These are phyloP conservation scores for Mareca strepera DNA, from an alignment of 2,797 vertebrate genomes.

Conservation along the genomic window DNA sequence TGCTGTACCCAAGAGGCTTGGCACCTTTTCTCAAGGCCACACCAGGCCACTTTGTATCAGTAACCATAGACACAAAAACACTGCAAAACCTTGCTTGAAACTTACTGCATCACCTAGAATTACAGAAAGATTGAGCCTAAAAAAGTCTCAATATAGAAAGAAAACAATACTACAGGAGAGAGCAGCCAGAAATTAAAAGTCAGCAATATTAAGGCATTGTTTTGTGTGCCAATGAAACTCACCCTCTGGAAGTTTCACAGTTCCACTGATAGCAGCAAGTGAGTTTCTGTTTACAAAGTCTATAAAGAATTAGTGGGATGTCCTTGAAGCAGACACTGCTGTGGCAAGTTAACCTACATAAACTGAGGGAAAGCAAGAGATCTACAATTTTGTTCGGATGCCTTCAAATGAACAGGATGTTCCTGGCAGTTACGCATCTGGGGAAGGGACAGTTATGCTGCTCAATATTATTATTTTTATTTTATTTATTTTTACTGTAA, in stretches of 20 bases:
- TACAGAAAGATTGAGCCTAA: not conserved
- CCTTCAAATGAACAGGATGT: not conserved
- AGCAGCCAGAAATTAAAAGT: not conserved
- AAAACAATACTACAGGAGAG: not conserved
- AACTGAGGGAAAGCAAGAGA: not conserved
- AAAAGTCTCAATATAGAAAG: not conserved
- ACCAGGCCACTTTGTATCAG: not conserved
- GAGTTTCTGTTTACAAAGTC: not conserved
- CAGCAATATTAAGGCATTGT: not conserved
- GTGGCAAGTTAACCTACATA: not conserved
- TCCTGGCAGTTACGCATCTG: not conserved
- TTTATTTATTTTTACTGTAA: not conserved
- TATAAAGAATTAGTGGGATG: not conserved
- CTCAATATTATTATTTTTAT: fast-evolving
- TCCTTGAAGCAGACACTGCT: not conserved
- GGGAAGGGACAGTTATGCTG: not conserved
- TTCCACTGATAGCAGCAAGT: not conserved
- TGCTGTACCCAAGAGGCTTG: not conserved
- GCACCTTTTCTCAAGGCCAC: not conserved
- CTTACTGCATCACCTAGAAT: not conserved
- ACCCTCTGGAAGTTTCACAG: not conserved
- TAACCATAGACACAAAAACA: not conserved
- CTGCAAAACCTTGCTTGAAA: not conserved
- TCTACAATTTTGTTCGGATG: not conserved
- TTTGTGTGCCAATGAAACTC: fast-evolving